Evolutionary conservation across 2,113 vertebrate species (phyloP).

Genomic region (Solea senegalensis): DNA sequence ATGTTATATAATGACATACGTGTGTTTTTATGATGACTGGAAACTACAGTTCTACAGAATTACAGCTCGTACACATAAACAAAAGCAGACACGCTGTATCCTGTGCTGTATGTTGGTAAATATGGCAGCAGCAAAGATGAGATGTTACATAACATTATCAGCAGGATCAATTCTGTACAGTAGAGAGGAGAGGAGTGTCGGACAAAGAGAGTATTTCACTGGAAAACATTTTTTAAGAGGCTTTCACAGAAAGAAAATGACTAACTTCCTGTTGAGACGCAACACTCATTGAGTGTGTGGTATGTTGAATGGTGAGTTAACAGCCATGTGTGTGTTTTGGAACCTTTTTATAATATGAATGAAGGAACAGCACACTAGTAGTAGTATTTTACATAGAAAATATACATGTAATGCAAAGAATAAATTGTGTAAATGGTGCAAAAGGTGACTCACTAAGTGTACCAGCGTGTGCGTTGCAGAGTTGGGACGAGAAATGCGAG

Average conservation of each 20-base stretch:
- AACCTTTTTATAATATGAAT: neutral
- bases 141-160: too few species aligned
- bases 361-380: too few species aligned
- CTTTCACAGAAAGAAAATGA: neutral
- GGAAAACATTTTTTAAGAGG: conserved; percentile 1
- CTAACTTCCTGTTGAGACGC: conserved; percentile 48
- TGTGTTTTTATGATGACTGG: neutral
- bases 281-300: conserved; percentile 1
- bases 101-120: neutral
- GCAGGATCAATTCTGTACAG: too few species aligned
- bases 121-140: too few species aligned
- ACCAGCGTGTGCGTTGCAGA: too few species aligned
- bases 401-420: too few species aligned
- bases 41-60: neutral
- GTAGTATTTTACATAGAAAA: too few species aligned
- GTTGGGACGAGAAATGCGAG: too few species aligned
- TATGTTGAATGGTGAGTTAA: conserved; percentile 1
- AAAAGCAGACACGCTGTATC: too few species aligned
- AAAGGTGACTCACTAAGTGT: too few species aligned
- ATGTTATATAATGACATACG: conserved; percentile 16
- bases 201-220: neutral
- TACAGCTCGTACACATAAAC: neutral
- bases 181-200: too few species aligned
- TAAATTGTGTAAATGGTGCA: too few species aligned
- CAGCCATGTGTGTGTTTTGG: neutral